Evolutionary conservation across 2,113 vertebrate species (phyloP).

Genomic region (Eudorcas thomsonii): DNA sequence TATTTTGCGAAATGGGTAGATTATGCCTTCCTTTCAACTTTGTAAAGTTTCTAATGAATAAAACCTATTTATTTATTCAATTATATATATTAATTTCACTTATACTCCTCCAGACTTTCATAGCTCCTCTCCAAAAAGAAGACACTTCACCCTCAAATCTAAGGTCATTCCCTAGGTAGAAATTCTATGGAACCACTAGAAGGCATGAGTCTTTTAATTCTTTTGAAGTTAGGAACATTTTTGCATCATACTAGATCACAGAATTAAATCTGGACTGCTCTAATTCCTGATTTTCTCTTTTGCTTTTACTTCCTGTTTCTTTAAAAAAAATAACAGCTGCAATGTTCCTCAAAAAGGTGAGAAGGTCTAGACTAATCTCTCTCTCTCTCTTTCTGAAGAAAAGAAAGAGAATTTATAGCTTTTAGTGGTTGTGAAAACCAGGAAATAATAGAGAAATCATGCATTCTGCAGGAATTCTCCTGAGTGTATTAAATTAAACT

Average conservation of each 20-base stretch:
- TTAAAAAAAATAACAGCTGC: constrained; percentile 24
- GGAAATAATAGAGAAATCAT: constrained; percentile 77
- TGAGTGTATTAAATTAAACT: constrained; percentile 78
- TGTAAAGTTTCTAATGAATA: not conserved
- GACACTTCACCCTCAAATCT: not conserved
- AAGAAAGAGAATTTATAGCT: constrained; percentile 67
- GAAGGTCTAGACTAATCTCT: constrained; percentile 25
- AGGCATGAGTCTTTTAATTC: not conserved
- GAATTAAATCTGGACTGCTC: not conserved
- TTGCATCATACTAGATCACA: not conserved
- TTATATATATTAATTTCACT: not conserved
- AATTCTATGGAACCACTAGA: not conserved
- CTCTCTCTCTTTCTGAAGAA: constrained; percentile 25
- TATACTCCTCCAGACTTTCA: not conserved
- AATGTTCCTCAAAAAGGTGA: constrained; percentile 39
- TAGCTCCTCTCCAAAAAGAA: not conserved
- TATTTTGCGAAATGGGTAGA: not conserved
- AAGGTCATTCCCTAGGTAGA: not conserved
- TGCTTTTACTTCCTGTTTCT: constrained; percentile 28
- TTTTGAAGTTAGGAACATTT: not conserved
- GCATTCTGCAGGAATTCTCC: constrained; percentile 77
- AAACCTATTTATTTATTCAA: not conserved
- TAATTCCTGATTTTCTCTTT: constrained; percentile 21
- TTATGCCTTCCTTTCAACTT: not conserved
- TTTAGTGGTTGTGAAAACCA: constrained; percentile 66